Conservation (phyloP, 2,113 vertebrate species). For the Chamaea fasciata region DNA sequence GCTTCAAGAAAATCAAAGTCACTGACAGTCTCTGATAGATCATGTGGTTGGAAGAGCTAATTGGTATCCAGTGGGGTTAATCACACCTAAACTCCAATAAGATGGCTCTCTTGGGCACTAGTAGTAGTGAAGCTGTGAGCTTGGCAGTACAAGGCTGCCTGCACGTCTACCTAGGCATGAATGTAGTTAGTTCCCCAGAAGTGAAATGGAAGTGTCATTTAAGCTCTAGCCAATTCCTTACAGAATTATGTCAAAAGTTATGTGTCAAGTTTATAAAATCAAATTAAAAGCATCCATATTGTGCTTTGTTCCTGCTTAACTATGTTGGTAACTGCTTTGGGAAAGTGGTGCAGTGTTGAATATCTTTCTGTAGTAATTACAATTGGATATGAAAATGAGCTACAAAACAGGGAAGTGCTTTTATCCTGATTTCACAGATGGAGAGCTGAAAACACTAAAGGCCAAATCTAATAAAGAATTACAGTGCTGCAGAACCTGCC, state of each 20-base stretch:
- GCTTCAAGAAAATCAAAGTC: background rate
- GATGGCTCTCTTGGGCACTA: background rate
- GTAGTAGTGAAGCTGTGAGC: background rate
- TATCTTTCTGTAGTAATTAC: conserved; percentile 44
- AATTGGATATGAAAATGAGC: conserved; percentile 30
- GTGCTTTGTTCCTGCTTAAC: conserved; percentile 48
- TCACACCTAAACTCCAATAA: background rate
- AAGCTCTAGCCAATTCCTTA: background rate
- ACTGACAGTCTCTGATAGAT: background rate
- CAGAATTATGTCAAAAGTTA: background rate
- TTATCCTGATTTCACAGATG: conserved; percentile 35
- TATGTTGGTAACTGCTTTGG: background rate
- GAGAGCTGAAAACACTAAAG: conserved; percentile 33
- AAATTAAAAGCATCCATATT: conserved; percentile 18
- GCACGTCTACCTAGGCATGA: background rate
- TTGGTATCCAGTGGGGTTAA: conserved; percentile 37
- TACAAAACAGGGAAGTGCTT: conserved; percentile 23
- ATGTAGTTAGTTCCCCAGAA: background rate
- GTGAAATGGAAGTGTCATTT: background rate
- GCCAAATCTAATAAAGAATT: conserved; percentile 54
- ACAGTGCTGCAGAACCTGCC: conserved; percentile 10
- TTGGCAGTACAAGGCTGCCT: background rate
- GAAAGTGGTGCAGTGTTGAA: background rate
- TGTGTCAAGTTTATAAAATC: conserved; percentile 35
- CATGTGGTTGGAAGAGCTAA: background rate